Conservation (phyloP, 2,113 vertebrate genomes). For the Nothobranchius kuhntae region DNA sequence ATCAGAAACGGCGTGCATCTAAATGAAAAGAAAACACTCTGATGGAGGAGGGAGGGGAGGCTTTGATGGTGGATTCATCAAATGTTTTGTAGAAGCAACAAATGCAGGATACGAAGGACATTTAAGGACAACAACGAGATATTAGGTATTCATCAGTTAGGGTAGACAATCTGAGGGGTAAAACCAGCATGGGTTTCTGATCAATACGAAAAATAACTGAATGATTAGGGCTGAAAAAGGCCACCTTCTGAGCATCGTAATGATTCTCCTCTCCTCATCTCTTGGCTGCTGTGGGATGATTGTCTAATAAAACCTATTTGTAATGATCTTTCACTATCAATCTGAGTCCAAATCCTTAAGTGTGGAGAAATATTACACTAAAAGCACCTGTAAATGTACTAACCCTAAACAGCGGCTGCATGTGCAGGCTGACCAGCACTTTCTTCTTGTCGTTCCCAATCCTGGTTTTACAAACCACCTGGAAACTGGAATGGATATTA, state of each 20-base stretch:
- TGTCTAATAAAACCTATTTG: conserved; percentile 57
- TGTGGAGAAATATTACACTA: not conserved
- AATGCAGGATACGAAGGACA: not conserved
- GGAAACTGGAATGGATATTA: too few species aligned
- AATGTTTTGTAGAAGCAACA: not conserved
- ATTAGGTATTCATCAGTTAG: conserved; percentile 37
- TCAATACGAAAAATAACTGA: conserved; percentile 40
- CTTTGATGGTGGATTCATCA: not conserved
- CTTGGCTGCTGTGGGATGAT: conserved; percentile 52
- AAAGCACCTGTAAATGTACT: too few species aligned
- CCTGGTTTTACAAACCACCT: too few species aligned
- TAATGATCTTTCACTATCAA: conserved; percentile 33
- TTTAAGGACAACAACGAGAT: conserved; percentile 14
- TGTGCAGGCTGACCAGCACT: too few species aligned
- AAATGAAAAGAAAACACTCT: conserved; percentile 36
- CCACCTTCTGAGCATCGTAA: conserved; percentile 43
- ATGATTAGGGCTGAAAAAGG: conserved; percentile 44
- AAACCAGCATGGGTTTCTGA: conserved; percentile 42
- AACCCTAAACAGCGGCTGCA: too few species aligned
- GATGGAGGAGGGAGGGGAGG: not conserved
- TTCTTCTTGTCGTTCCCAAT: too few species aligned
- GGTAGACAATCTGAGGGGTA: conserved; percentile 49
- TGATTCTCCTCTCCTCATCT: conserved; percentile 47
- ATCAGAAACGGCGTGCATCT: conserved; percentile 32
- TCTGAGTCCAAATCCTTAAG: not conserved